These are phyloP conservation scores for Dinomys branickii DNA, from an alignment of 2,113 vertebrate species.

Conservation along the genomic window DNA sequence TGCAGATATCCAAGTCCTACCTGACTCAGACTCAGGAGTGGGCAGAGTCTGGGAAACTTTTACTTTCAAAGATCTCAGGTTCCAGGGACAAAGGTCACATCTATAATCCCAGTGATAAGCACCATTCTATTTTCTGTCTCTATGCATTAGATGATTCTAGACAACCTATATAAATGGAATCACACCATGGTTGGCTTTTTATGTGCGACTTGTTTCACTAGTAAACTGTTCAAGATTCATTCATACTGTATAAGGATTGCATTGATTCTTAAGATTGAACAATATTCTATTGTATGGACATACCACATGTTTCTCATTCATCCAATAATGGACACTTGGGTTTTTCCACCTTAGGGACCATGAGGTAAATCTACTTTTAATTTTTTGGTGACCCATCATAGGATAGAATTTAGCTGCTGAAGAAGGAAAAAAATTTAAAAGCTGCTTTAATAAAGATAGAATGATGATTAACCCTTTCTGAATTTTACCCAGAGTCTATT, in stretches of 20 bases:
- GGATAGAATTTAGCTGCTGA: not conserved
- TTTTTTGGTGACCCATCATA: not conserved
- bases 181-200: not conserved
- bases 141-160: not conserved
- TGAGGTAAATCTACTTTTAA: slow-evolving; percentile 19
- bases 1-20: not conserved
- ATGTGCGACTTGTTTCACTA: not conserved
- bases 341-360: not conserved
- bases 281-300: not conserved
- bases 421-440: slow-evolving; percentile 43
- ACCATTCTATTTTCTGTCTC: not conserved
- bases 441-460: slow-evolving; percentile 40
- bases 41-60: not conserved
- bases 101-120: not conserved
- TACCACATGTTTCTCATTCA: slow-evolving; percentile 1
- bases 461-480: slow-evolving; percentile 35
- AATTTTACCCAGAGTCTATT: slow-evolving; percentile 37
- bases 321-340: not conserved
- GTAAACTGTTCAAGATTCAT: not conserved
- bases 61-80: not conserved
- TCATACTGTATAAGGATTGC: not conserved
- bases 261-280: slow-evolving; percentile 1
- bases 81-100: not conserved
- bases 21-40: not conserved
- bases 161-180: not conserved